A percentile compares a stretch with the other conserved stretches of the same genome.
These are phyloP conservation scores for Aldabrachelys gigantea DNA, from an alignment of 2,113 vertebrate species.

Conservation along the genomic window DNA sequence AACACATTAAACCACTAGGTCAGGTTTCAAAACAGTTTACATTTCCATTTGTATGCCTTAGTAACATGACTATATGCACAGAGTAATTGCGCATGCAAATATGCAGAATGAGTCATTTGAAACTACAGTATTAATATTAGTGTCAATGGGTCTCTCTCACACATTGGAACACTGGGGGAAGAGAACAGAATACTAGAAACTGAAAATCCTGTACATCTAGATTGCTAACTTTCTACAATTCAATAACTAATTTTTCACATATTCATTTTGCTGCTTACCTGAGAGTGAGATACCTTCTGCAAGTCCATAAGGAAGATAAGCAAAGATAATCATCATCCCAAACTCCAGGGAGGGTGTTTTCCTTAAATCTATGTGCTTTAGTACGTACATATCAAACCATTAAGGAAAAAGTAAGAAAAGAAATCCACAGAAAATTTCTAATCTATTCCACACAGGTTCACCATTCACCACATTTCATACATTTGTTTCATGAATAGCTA, in stretches of 20 bases:
- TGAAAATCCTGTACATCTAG: not conserved
- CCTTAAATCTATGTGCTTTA: slow-evolving; percentile 97
- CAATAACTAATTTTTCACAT: not conserved
- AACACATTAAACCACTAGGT: not conserved
- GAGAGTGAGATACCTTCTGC: slow-evolving; percentile 97
- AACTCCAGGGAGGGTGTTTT: slow-evolving; percentile 98
- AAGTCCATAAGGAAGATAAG: slow-evolving; percentile 96
- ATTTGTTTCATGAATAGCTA: not conserved
- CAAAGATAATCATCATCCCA: slow-evolving; percentile 99
- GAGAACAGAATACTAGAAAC: not conserved
- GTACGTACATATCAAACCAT: slow-evolving; percentile 74
- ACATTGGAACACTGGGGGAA: not conserved
- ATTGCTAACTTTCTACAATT: not conserved
- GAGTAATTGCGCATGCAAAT: not conserved
- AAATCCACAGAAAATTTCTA: not conserved
- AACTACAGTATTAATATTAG: not conserved
- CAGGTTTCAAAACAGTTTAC: not conserved
- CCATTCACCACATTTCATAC: not conserved
- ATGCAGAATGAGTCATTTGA: not conserved
- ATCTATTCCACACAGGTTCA: not conserved
- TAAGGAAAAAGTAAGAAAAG: slow-evolving; percentile 57
- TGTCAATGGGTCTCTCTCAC: no score
- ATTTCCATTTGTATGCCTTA: not conserved
- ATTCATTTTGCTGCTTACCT: slow-evolving; percentile 77
- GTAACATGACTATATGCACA: not conserved